Base-by-base conservation (phyloP, 2,113 vertebrate species). In the Cryptotis parvus region DNA sequence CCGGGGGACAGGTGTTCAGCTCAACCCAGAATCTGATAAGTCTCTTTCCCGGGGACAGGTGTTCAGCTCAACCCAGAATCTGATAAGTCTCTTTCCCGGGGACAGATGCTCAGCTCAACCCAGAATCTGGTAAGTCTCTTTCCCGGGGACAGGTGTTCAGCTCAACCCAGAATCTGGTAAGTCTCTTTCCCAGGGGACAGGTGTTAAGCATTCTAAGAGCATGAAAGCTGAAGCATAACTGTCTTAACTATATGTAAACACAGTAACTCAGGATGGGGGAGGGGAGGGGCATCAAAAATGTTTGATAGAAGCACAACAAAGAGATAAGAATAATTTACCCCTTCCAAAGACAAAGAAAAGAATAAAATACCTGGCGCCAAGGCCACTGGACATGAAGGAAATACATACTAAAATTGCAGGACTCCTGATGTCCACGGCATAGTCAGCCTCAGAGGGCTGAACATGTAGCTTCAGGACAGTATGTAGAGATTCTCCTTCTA, bases 391-490 rank as follows among this genome's bases (percentile, higher is more conserved):
- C 20, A 78, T 24, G 4, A 3, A 4, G 4, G 4, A 29, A 92
- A 52, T 10, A 97, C 99, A 97, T 96, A 99, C 99, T 18, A 97
- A 98, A 97, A 99, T 98, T n/a, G 99, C 98, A 2, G 99, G 92
- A 95, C 96, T 98, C 91, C 99, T 98, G 97, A 99, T 99, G 96
- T 99, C 99, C 9, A 99, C 99, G 0, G 98, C 99, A 14, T 99
- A 99, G 97, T 99, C 99, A 0, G 99, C 98, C 90, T 99, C 99
- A 1, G 99, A 98, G 0, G 99, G 99, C 96, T 99, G 99, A 52
- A 98, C 99, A 88, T 99, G 99, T 91, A 99, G 81, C 91, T 99
- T 99, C 82, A 99, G 97, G 89, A 99, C 98, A 49, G 99, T 98
- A 94, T 99, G 99, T 78, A 99, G 97, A 92, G 98, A 98, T 14